These are phyloP conservation scores for Oreonectes daqikongensis DNA, from an alignment of 2,797 vertebrate genomes.

Conservation along the genomic window DNA sequence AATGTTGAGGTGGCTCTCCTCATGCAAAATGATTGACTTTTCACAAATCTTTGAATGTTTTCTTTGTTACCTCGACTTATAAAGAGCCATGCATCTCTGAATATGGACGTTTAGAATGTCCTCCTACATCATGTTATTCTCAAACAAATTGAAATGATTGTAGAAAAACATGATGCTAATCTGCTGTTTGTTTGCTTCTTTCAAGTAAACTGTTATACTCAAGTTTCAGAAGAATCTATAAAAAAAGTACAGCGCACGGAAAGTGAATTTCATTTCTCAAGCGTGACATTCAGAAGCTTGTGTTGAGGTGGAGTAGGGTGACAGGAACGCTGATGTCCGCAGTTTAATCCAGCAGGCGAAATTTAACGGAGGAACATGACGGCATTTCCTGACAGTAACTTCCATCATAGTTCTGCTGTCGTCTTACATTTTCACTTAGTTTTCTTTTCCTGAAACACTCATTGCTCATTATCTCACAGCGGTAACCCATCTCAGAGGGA, in stretches of 20 bases:
- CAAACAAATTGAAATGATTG: neutral
- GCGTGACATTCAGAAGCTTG: neutral
- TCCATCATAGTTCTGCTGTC: constrained; percentile 22
- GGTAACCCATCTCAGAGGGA: neutral
- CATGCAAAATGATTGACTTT: too few relatives aligned
- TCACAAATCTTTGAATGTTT: too few relatives aligned
- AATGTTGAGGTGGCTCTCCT: too few relatives aligned
- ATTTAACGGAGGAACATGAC: neutral
- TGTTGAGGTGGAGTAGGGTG: constrained; percentile 13
- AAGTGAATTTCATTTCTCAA: constrained; percentile 2
- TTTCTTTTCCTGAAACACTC: neutral
- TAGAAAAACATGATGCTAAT: neutral
- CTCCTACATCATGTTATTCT: neutral
- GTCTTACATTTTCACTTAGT: neutral
- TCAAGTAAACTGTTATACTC: neutral
- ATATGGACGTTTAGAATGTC: neutral
- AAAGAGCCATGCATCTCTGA: too few relatives aligned
- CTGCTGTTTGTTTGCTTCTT: neutral
- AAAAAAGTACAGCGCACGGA: neutral
- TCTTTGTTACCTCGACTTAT: too few relatives aligned
- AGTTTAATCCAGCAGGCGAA: neutral
- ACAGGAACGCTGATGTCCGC: constrained; percentile 16
- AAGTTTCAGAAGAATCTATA: neutral
- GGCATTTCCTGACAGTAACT: neutral
- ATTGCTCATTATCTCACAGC: neutral